Evolutionary conservation across 2,113 vertebrate species (phyloP).

Genomic region (Tor tambroides): DNA sequence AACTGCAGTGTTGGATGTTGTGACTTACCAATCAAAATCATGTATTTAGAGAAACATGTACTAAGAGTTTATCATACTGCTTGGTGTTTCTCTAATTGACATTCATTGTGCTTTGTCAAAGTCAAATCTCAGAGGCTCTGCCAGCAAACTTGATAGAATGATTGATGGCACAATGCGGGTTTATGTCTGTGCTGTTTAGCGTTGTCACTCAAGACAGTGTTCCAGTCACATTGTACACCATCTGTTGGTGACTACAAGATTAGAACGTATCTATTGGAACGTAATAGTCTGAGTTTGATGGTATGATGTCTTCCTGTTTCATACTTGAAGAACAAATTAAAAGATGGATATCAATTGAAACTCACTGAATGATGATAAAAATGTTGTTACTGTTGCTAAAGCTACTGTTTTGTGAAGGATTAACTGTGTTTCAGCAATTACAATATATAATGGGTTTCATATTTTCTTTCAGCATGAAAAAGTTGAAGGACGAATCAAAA

Average conservation of each 20-base stretch:
- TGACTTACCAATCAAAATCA: background rate
- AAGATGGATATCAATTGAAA: background rate
- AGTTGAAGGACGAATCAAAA: background rate
- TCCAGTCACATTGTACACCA: slow-evolving; percentile 13
- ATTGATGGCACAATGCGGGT: slow-evolving; percentile 3
- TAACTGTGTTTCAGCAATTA: background rate
- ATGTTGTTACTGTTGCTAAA: too few relatives aligned
- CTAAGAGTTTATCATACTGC: background rate
- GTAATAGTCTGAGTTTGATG: background rate
- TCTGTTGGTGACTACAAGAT: slow-evolving; percentile 14
- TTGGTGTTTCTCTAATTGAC: background rate
- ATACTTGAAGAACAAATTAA: background rate
- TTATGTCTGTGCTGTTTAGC: background rate
- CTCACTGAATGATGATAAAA: background rate
- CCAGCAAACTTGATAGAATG: slow-evolving; percentile 1
- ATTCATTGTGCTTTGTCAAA: slow-evolving; percentile 12
- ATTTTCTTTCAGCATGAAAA: background rate
- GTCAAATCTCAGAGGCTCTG: slow-evolving; percentile 19
- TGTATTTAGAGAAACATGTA: background rate
- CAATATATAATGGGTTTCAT: background rate
- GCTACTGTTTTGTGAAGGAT: background rate
- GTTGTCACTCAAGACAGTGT: background rate
- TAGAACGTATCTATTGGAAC: background rate
- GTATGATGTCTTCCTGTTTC: background rate
- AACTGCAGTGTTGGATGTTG: background rate